A percentile compares a stretch with the other conserved stretches of the same genome.
Evolutionary conservation across 2,113 vertebrate species (phyloP).

Genomic region (Spilogale gracilis): DNA sequence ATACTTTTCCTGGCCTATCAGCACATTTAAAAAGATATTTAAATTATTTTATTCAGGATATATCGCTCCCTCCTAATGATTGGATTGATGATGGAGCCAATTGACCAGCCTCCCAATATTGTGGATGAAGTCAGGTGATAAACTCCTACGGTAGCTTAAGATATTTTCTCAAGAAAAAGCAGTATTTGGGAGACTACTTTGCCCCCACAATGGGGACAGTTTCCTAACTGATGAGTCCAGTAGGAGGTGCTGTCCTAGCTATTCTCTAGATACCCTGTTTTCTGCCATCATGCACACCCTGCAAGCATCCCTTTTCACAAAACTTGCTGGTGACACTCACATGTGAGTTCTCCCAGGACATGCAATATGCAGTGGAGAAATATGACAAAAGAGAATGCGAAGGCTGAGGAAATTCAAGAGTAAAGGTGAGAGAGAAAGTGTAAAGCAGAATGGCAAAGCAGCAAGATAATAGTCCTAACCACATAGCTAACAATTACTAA

Average conservation of each 20-base stretch:
- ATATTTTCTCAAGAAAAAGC: neutral
- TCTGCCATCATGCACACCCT: neutral
- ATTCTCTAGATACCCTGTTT: neutral
- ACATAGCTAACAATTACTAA: neutral
- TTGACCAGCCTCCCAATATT: neutral
- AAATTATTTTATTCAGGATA: neutral
- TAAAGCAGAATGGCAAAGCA: neutral
- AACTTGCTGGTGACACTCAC: neutral
- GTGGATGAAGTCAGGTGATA: neutral
- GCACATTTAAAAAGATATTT: neutral
- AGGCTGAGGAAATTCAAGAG: neutral
- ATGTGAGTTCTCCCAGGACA: neutral
- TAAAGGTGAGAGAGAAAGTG: neutral
- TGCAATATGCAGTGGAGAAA: neutral
- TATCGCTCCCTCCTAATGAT: neutral
- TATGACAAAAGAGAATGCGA: neutral
- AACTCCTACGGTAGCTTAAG: neutral
- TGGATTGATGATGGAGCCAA: neutral
- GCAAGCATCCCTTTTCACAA: neutral
- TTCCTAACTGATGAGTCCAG: neutral
- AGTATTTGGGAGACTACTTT: neutral
- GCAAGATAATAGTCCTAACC: accelerated
- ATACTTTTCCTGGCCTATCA: neutral
- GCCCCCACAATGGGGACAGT: too few species aligned
- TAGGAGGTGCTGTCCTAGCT: accelerated